These are phyloP conservation scores for Gobionotothen gibberifrons DNA, from an alignment of 2,797 vertebrate genomes.

Conservation along the genomic window DNA sequence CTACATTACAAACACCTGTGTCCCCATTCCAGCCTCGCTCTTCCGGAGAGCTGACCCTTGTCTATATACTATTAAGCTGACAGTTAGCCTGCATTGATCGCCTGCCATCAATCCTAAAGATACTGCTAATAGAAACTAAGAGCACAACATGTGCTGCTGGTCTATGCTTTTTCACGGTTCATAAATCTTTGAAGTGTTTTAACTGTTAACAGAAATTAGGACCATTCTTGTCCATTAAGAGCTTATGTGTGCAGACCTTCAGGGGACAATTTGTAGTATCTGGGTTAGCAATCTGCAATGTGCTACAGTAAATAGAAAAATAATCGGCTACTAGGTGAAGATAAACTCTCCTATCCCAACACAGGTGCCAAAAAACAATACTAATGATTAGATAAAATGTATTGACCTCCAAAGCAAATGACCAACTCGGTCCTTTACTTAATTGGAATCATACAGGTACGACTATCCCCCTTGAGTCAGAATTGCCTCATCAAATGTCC, in stretches of 20 bases:
- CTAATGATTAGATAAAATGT: slow-evolving; percentile 30
- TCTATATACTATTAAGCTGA: slow-evolving; percentile 63
- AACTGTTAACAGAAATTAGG: slow-evolving; percentile 71
- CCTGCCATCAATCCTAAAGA: slow-evolving; percentile 57
- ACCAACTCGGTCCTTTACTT: slow-evolving; percentile 15
- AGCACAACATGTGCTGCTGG: slow-evolving; percentile 33
- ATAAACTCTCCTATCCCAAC: slow-evolving; percentile 28
- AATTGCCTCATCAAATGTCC: background rate
- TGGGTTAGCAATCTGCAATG: slow-evolving; percentile 41
- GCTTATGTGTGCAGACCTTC: slow-evolving; percentile 57
- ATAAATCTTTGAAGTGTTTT: slow-evolving; percentile 66
- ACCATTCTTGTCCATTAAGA: slow-evolving; percentile 65
- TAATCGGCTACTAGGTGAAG: slow-evolving; percentile 29
- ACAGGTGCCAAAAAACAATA: slow-evolving; percentile 22
- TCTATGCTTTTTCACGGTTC: slow-evolving; percentile 39
- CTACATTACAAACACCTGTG: slow-evolving; percentile 86
- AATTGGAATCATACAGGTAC: slow-evolving; percentile 13
- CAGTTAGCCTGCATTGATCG: slow-evolving; percentile 68
- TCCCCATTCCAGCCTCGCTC: slow-evolving; percentile 76
- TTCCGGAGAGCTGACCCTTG: slow-evolving; percentile 71
- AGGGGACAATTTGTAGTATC: slow-evolving; percentile 64
- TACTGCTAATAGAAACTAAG: slow-evolving; percentile 63
- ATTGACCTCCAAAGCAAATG: slow-evolving; percentile 18
- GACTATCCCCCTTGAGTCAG: background rate
- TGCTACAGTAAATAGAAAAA: slow-evolving; percentile 43